Conservation (phyloP, 2,113 vertebrate species). For the Leucosticte australis region DNA sequence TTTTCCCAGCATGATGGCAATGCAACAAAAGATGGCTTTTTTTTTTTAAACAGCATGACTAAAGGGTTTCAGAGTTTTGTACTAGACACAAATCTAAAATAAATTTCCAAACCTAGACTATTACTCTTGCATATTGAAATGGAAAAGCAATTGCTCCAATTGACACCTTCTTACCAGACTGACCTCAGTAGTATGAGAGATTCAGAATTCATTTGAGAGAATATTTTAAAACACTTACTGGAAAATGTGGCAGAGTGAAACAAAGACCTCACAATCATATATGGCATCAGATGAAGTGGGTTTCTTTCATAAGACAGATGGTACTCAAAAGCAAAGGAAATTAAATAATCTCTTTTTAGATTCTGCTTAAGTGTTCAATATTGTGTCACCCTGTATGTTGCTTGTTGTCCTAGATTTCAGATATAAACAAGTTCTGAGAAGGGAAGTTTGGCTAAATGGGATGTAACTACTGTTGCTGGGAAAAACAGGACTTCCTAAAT, state of each 20-base stretch:
- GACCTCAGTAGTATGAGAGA: neutral
- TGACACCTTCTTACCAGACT: neutral
- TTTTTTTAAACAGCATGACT: neutral
- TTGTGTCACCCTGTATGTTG: too few species aligned
- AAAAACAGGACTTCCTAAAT: neutral
- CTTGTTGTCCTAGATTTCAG: neutral
- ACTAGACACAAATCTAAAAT: neutral
- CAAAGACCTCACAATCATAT: neutral
- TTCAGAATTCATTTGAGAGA: neutral
- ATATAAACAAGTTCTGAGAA: neutral
- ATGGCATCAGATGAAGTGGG: neutral
- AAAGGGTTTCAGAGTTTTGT: neutral
- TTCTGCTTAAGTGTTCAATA: neutral
- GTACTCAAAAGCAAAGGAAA: neutral
- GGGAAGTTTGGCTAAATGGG: neutral
- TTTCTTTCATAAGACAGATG: neutral
- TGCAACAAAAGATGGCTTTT: neutral
- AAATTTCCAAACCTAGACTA: neutral
- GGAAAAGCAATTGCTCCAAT: neutral
- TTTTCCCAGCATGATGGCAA: neutral
- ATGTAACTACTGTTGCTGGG: neutral
- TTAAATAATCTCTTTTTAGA: neutral
- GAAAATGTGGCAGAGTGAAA: neutral
- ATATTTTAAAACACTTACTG: neutral
- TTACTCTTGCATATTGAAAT: neutral